phyloP scores from a whole-genome alignment of 1,140 invertebrate genomes.

The Sarcophaga peregrina region DNA sequence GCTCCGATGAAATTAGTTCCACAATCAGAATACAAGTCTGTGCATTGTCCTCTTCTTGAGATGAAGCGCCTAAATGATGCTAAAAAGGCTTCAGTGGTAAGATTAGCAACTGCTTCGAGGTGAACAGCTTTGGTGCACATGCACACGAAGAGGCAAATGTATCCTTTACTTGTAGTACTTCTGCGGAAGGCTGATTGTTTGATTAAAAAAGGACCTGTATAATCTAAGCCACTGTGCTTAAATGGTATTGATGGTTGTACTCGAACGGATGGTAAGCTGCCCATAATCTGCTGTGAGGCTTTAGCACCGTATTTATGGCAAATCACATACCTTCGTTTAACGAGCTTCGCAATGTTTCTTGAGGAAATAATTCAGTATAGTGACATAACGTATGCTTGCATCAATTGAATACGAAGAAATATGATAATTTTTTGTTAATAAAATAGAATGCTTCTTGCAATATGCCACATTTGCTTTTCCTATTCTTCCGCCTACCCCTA shows the following conservation, averaged over 20 bases:
- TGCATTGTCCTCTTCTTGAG: neutral
- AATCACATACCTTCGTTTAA: neutral
- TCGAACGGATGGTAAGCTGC: neutral
- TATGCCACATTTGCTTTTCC: neutral
- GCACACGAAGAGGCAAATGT: neutral
- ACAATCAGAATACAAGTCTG: neutral
- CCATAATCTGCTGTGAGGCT: neutral
- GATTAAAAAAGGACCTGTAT: neutral
- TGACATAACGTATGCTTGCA: neutral
- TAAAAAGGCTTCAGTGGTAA: neutral
- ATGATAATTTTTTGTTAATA: neutral
- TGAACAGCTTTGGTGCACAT: neutral
- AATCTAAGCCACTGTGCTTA: neutral
- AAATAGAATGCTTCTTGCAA: constrained; percentile 5
- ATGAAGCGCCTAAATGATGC: neutral
- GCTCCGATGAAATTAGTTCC: neutral
- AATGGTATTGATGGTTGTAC: neutral
- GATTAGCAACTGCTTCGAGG: neutral
- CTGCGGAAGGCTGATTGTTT: neutral
- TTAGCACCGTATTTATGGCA: constrained; percentile 18
- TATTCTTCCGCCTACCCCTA: neutral
- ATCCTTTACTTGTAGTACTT: neutral
- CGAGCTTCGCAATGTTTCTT: neutral
- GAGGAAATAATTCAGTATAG: constrained; percentile 6
- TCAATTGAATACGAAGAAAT: neutral